Evolutionary conservation across 2,797 vertebrate species (phyloP), one percentile per base, ranked within the genome.

Genomic region (Hypotaenidia philippensis): DNA sequence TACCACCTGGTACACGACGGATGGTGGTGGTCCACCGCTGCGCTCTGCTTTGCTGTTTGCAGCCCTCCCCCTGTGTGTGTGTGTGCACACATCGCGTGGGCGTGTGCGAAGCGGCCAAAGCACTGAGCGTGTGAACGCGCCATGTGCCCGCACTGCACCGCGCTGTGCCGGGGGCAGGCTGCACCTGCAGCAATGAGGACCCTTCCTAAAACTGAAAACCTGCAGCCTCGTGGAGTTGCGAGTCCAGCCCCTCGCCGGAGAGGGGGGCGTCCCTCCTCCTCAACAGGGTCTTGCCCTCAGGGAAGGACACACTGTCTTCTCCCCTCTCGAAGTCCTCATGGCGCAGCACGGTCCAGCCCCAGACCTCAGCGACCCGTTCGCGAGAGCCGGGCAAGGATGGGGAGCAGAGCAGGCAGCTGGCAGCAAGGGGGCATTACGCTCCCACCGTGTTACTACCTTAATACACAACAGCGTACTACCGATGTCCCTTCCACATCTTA

Each of bases 81-180:
- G 17, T 17, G 57, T 2, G 3, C 4, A 18, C 0, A 29, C 21
- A 5, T 49, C 6, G 3, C 13, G 31, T 44, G 27, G 2, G 2
- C 0, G 1, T 9, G 10, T 9, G 27, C 31, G 91, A 55, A 50
- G 23, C 14, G 20, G 8, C 31, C 17, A 17, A 34, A 29, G 26
- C 0, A 3, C 29, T 3, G 49, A 23, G 5, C 0, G 3, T 10
- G 31, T 29, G 61, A 14, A 40, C 0, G 6, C 0, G 1, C 9
- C 63, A 4, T 18, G 31, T 6, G 7, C 49, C 13, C 1, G 4
- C 21, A 0, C 6, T 6, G 41, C 7, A 6, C 7, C 15, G 2
- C 6, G 8, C 5, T 0, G 38, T 13, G 50, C 59, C 65, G 31
- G 7, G 5, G 16, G 3, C 5, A 3, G 8, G 20, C 20, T 38